Evolutionary conservation across 2,888 invertebrate species (phyloP).

Genomic region (Synergus japonicus): DNA sequence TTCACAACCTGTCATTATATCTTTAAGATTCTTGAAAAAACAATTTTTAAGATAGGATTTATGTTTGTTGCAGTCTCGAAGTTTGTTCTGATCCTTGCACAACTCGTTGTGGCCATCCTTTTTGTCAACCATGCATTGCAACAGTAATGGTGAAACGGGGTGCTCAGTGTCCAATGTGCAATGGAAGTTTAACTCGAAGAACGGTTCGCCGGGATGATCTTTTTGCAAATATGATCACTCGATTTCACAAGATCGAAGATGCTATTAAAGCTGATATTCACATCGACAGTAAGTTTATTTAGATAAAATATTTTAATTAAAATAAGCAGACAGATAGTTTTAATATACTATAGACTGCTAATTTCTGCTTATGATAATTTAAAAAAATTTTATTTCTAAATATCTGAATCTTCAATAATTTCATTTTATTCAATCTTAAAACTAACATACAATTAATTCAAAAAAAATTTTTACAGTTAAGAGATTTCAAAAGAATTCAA

Average conservation of each 20-base stretch:
- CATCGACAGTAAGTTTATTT: conserved; percentile 15
- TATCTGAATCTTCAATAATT: no score
- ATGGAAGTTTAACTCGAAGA: conserved; percentile 56
- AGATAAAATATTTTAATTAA: background rate
- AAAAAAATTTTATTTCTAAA: no score
- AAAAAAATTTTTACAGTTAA: no score
- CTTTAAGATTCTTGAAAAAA: no score
- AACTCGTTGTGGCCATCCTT: conserved; percentile 66
- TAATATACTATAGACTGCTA: no score
- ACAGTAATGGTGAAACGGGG: conserved; percentile 51
- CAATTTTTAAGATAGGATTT: background rate
- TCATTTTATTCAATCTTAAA: no score
- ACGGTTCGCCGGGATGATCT: conserved; percentile 52
- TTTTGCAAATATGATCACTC: background rate
- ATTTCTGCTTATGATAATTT: no score
- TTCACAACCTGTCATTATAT: no score
- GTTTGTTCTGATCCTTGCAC: conserved; percentile 57
- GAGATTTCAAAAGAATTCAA: no score
- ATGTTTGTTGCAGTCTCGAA: conserved; percentile 59
- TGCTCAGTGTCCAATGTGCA: conserved; percentile 65
- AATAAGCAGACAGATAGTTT: background rate
- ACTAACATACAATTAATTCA: no score
- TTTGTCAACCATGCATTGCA: conserved; percentile 62
- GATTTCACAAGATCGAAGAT: conserved; percentile 12
- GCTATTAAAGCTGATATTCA: conserved; percentile 16